Evolutionary conservation across 2,888 invertebrate species (phyloP), one percentile per base, ranked within the genome.

Genomic region (Strigamia transsilvanica): DNA sequence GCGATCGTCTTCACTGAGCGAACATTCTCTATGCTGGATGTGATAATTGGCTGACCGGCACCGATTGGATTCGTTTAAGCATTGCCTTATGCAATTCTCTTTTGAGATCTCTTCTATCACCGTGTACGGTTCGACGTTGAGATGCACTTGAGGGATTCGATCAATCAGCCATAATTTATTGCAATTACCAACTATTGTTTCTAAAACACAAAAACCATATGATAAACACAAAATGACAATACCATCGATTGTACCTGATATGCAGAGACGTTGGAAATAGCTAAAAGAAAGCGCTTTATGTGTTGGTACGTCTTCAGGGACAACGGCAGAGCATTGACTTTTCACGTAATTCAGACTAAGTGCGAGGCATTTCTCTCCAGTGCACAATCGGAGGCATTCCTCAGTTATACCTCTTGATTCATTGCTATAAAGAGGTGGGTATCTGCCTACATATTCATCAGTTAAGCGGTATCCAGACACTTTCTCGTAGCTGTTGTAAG

Each of bases 311-410:
- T 56, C 61, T 56, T 21, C 61, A 2, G 18, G 18, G 3, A 18
- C 61, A 56, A 56, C n/a, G 61, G 7, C 61, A 56, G 21, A n/a
- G 61, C 61, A 56, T 21, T n/a, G 21, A 56, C 61, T 56, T 21
- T 56, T 56, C 21, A 18, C 61, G 7, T 56, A 56, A 21, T 56
- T 21, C 61, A 56, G 7, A 7, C 61, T 21, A 56, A 56, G n/a
- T 6, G 18, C 21, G 21, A 18, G 18, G 21, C 61, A 56, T 21
- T 56, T 56, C 18, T n/a, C 21, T 18, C 61, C 18, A 21, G 4
- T 21, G 61, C 61, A 56, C 7, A 18, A 21, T 56, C 21, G 3
- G 7, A 56, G 61, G 7, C 61, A 56, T 56, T 56, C 21, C 7
- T 56, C 18, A n/a, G 61, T 56, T 3, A 56, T 56, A 21, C 61